These are phyloP conservation scores for Drosophila kanekoi DNA, from an alignment of 2,888 invertebrate species.

Conservation along the genomic window DNA sequence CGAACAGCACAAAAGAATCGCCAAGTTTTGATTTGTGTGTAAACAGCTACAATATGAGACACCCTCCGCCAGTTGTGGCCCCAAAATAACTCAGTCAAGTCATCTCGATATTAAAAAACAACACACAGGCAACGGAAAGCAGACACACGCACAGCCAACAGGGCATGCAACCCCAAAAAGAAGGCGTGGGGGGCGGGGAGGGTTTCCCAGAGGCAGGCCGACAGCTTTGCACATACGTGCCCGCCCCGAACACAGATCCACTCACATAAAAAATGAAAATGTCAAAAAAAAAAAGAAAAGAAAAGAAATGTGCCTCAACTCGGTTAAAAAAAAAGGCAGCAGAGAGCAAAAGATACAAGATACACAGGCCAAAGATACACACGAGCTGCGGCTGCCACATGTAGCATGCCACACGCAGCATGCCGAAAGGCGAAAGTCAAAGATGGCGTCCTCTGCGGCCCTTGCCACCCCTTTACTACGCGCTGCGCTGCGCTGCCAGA, in stretches of 20 bases:
- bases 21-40: conserved; percentile 24
- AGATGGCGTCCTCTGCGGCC: conserved; percentile 58
- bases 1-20: conserved; percentile 8
- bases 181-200: conserved; percentile 3
- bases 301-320: conserved; percentile 40
- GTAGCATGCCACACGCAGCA: conserved; percentile 18
- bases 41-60: conserved; percentile 28
- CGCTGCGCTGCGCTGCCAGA: conserved; percentile 2
- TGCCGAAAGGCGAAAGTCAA: conserved; percentile 43
- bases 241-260: conserved; percentile 29
- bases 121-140: conserved; percentile 34
- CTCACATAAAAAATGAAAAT: conserved; percentile 77
- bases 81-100: conserved; percentile 66
- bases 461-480: conserved; percentile 57
- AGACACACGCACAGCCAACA: conserved; percentile 23
- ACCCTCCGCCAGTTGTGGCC: conserved; percentile 34
- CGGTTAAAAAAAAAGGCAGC: conserved; percentile 58
- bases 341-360: conserved; percentile 42
- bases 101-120: conserved; percentile 67
- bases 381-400: conserved; percentile 30
- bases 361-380: conserved; percentile 50
- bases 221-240: conserved; percentile 62
- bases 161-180: conserved; percentile 56
- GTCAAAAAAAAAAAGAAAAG: conserved; percentile 67
- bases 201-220: conserved; percentile 39